Conservation (phyloP, 2,797 vertebrate genomes). For the Mormyrops boulengeri region DNA sequence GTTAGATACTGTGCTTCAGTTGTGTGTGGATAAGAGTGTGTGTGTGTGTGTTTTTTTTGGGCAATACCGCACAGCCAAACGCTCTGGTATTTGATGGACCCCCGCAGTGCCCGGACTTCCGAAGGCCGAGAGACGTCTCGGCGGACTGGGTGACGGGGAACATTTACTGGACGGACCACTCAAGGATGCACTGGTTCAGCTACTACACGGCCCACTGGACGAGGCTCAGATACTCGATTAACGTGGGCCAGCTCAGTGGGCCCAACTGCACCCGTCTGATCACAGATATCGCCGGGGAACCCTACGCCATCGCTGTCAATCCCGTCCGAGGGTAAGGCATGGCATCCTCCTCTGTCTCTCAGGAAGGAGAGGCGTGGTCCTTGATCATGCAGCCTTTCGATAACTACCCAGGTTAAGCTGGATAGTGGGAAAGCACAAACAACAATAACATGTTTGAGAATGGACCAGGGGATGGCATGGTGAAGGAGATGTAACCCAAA, state of each 20-base stretch:
- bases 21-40: neutral
- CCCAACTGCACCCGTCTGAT: conserved; percentile 76
- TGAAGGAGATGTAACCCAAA: neutral
- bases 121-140: conserved; percentile 71
- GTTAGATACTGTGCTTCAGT: neutral
- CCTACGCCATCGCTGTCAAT: conserved; percentile 76
- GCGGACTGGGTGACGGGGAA: conserved; percentile 80
- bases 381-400: neutral
- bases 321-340: conserved; percentile 66
- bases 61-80: neutral
- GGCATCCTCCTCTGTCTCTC: neutral
- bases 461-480: neutral
- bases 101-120: conserved; percentile 72
- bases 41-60: neutral
- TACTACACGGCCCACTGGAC: conserved; percentile 77
- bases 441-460: neutral
- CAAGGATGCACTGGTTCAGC: conserved; percentile 78
- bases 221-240: conserved; percentile 73
- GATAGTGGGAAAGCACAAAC: neutral
- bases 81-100: neutral
- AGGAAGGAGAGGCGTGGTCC: neutral
- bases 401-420: neutral
- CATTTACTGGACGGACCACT: conserved; percentile 81
- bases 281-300: conserved; percentile 76
- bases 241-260: conserved; percentile 71